phyloP scores from a whole-genome alignment of 1,140 invertebrate genomes.

The Gryllus bimaculatus region DNA sequence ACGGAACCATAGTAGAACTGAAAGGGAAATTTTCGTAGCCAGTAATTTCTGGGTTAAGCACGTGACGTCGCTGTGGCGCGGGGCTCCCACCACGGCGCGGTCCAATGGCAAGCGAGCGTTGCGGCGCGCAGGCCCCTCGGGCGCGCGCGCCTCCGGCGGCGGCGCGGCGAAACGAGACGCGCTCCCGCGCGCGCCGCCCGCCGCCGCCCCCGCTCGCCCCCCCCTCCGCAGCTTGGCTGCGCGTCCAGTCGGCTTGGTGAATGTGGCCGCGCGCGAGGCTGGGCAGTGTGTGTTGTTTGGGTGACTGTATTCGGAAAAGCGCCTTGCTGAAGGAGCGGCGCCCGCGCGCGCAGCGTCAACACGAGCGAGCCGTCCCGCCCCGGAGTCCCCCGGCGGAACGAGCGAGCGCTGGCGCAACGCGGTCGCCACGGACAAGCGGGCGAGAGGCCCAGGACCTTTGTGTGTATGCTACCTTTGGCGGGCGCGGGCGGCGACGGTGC shows the following conservation, averaged over 20 bases:
- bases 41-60: constrained; percentile 15
- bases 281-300: constrained; percentile 31
- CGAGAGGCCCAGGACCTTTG: constrained; percentile 24
- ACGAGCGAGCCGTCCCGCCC: constrained; percentile 37
- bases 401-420: constrained; percentile 34
- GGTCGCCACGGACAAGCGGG: constrained; percentile 26
- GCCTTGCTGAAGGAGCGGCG: constrained; percentile 30
- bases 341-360: constrained; percentile 31
- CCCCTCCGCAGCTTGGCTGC: constrained; percentile 31
- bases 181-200: too few relatives aligned
- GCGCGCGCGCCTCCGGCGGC: too few relatives aligned
- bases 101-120: not conserved
- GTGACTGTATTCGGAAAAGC: constrained; percentile 26
- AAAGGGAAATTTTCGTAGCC: constrained; percentile 11
- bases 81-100: not conserved
- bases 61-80: constrained; percentile 11
- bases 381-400: too few relatives aligned
- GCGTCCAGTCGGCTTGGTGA: constrained; percentile 36
- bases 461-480: constrained; percentile 1
- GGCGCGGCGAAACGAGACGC: too few relatives aligned
- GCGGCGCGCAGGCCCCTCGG: too few relatives aligned
- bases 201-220: too few relatives aligned
- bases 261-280: constrained; percentile 36
- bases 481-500: not conserved
- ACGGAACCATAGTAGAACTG: not conserved